Base-by-base conservation (phyloP, 2,888 invertebrate genomes). In the Ormyrus rosae region DNA sequence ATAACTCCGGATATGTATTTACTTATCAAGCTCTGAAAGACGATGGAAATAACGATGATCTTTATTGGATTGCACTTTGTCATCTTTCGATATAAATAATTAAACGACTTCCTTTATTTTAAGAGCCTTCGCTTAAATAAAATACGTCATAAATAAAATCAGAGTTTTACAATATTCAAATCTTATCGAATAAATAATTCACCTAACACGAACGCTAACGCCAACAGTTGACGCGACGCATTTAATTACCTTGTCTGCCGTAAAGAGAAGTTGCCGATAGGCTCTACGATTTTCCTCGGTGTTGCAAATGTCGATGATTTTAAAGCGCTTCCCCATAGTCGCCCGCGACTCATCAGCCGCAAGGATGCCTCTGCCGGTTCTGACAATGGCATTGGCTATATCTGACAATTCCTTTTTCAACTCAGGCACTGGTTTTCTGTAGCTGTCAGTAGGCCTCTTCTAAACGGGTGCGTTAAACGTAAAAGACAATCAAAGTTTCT, bases 321-420 rank as follows among this genome's bases (percentile, higher is more conserved):
- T 93, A 83, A 98, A 93, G 87, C 97, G 94, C 91, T 98, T 97
- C 87, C 96, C 97, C 93, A 97, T 96, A 77, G 97, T 97, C 13
- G 96, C 94, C 84, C 97, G 97, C 81, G 98, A 98, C 92, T 99
- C 99, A 92, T 99, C 99, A 86, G 99, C 99, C 85, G 99, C 99
- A 85, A 99, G 93, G 91, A 99, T 98, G 85, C 99, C 99, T 92
- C 97, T 98, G 88, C 98, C 98, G 53, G 97, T 96, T 74, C 96
- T 95, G 9, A 97, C 96, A 87, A 99, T 98, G 85, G 95, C 95
- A 88, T 96, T 94, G 78, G 98, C 98, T 89, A 97, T 98, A 88
- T 93, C 93, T 87, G 93, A 94, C 84, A 99, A 94, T 93, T 98
- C 98, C 88, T 95, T 95, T 92, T 97, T 96, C 87, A 97, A 94